Evolutionary conservation across 2,888 invertebrate species (phyloP).

Genomic region (Diarsia mendica): DNA sequence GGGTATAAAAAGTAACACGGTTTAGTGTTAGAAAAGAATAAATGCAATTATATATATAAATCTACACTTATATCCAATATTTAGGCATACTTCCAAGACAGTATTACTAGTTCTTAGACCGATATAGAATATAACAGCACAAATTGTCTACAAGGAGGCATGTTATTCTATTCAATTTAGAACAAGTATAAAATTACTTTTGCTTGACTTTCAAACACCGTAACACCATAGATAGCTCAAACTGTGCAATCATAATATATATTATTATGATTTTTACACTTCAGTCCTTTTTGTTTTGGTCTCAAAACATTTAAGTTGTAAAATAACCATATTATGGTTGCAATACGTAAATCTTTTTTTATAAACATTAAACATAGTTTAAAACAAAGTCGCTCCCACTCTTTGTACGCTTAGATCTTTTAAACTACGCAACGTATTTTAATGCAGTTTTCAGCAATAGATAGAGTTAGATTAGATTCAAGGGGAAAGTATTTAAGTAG

Average conservation of each 20-base stretch:
- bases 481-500: too few species aligned
- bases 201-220: background rate
- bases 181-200: conserved; percentile 8
- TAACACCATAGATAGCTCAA: conserved; percentile 3
- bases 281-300: conserved; percentile 38
- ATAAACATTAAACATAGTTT: too few species aligned
- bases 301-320: too few species aligned
- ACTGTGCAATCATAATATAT: conserved; percentile 20
- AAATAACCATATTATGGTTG: too few species aligned
- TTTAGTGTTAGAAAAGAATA: conserved; percentile 8
- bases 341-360: too few species aligned
- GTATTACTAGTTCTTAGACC: conserved; percentile 4
- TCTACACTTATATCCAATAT: conserved; percentile 7
- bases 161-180: conserved; percentile 14
- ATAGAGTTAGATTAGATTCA: too few species aligned
- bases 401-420: too few species aligned
- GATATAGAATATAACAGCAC: background rate
- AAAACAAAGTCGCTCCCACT: too few species aligned
- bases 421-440: too few species aligned
- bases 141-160: background rate
- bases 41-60: conserved; percentile 23
- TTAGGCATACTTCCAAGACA: conserved; percentile 15
- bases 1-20: background rate
- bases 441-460: too few species aligned
- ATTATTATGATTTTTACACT: conserved; percentile 19